These are phyloP conservation scores for Drosophila kuntzei DNA, from an alignment of 2,888 invertebrate genomes.

Conservation along the genomic window DNA sequence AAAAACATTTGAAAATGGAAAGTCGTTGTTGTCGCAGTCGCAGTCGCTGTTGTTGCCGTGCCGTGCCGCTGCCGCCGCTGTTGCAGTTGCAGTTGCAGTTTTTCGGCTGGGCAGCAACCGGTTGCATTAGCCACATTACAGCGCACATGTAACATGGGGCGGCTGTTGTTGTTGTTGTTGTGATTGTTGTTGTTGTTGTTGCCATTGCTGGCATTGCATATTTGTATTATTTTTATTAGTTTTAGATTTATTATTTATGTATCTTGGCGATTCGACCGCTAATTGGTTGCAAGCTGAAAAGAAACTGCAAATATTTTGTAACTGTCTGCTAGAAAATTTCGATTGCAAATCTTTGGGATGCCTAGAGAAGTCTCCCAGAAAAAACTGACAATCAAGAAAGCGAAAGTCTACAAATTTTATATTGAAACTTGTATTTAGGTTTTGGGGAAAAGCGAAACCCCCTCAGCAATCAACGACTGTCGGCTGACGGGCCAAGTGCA, in stretches of 20 bases:
- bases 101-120: conserved; percentile 71
- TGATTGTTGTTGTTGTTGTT: conserved; percentile 16
- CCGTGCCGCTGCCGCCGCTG: conserved; percentile 31
- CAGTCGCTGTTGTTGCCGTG: conserved; percentile 28
- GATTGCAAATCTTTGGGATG: conserved; percentile 41
- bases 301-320: conserved; percentile 32
- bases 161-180: neutral
- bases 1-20: conserved; percentile 83
- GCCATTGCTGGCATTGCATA: conserved; percentile 46
- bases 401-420: conserved; percentile 63
- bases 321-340: conserved; percentile 33
- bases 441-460: conserved; percentile 41
- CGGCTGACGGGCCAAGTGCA: conserved; percentile 46
- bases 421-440: conserved; percentile 52
- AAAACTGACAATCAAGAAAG: conserved; percentile 46
- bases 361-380: conserved; percentile 15
- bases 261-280: conserved; percentile 50
- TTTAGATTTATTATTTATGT: conserved; percentile 72
- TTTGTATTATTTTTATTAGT: conserved; percentile 71
- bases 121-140: conserved; percentile 62
- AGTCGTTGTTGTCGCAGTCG: conserved; percentile 56
- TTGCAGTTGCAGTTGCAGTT: conserved; percentile 34
- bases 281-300: conserved; percentile 51
- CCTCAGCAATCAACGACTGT: conserved; percentile 23
- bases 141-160: conserved; percentile 52